These are phyloP conservation scores for Nansenia antarctica DNA, from an alignment of 2,113 vertebrate species.

Conservation along the genomic window DNA sequence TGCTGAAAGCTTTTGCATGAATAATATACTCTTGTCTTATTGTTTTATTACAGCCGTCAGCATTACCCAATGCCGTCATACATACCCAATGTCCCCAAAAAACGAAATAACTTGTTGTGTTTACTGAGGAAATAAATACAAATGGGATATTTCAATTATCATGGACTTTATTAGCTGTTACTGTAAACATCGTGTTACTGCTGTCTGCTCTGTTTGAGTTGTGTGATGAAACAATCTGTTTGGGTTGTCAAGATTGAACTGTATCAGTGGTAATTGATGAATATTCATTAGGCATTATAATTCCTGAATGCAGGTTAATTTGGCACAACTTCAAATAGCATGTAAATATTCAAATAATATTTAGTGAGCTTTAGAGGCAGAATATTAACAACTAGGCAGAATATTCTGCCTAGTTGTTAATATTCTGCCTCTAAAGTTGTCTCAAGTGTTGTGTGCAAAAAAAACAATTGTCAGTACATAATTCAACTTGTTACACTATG, in stretches of 20 bases:
- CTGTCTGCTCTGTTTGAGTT: background rate
- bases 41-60: too few relatives aligned
- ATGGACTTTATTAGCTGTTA: background rate
- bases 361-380: background rate
- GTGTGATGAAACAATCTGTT: background rate
- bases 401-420: too few relatives aligned
- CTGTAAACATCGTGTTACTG: background rate
- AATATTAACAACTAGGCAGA: too few relatives aligned
- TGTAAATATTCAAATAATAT: background rate
- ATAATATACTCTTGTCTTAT: too few relatives aligned
- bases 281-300: background rate
- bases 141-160: background rate
- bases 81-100: too few relatives aligned
- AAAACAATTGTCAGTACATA: too few relatives aligned
- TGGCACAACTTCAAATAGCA: conserved; percentile 6
- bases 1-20: too few relatives aligned
- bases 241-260: background rate
- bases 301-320: background rate
- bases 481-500: too few relatives aligned
- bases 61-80: too few relatives aligned
- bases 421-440: background rate
- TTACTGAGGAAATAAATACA: background rate
- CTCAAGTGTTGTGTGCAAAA: too few relatives aligned
- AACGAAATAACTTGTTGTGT: too few relatives aligned
- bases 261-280: background rate